A percentile compares a stretch with the other conserved stretches of the same genome.
Evolutionary conservation across 1,140 invertebrate genomes (phyloP).

Genomic region (Megalopta genalis): DNA sequence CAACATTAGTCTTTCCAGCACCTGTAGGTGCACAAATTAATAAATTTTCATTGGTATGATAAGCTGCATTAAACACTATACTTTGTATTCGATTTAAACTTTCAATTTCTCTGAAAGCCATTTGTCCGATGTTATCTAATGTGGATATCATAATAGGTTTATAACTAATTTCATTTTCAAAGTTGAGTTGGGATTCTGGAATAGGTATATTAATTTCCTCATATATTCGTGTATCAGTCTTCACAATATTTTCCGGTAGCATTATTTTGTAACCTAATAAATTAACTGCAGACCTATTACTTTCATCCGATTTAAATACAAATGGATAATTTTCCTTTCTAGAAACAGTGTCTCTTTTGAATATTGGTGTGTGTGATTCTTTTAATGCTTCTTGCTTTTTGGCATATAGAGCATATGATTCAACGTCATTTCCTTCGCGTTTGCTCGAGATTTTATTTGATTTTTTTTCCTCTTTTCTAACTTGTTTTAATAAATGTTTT

Average conservation of each 20-base stretch:
- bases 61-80: constrained; percentile 96
- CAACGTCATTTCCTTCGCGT: constrained; percentile 79
- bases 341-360: constrained; percentile 64
- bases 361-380: constrained; percentile 75
- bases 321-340: constrained; percentile 85
- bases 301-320: constrained; percentile 89
- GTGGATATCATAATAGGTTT: constrained; percentile 85
- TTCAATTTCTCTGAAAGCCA: constrained; percentile 93
- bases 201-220: constrained; percentile 95
- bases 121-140: constrained; percentile 92
- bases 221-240: constrained; percentile 86
- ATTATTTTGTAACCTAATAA: constrained; percentile 90
- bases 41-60: constrained; percentile 98
- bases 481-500: constrained; percentile 88
- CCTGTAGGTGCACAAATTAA: constrained; percentile 97
- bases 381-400: constrained; percentile 79
- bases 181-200: constrained; percentile 82
- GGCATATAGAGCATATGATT: constrained; percentile 74
- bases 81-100: constrained; percentile 96
- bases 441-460: constrained; percentile 83
- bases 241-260: constrained; percentile 88
- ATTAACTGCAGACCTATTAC: constrained; percentile 85
- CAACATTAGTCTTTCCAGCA: constrained; percentile 99
- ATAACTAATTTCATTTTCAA: constrained; percentile 82
- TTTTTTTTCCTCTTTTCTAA: constrained; percentile 94